Evolutionary conservation across 2,113 vertebrate species (phyloP), one percentile per base, ranked within the genome.

Genomic region (Cephalophus harveyi): DNA sequence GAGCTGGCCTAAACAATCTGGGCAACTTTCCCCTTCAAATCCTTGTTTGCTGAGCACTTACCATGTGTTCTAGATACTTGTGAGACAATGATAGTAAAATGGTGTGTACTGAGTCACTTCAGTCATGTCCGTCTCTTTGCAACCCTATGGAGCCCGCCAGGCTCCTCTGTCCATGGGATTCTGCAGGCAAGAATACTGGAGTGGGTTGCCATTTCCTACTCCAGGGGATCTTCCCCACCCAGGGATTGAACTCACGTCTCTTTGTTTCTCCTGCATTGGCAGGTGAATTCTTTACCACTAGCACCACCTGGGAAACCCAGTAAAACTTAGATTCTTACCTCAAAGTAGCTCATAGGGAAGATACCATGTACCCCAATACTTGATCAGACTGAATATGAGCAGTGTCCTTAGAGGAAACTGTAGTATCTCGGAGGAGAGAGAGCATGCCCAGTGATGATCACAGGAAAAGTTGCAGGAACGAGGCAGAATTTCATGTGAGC

Each of bases 391-490:
- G 52, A 76, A 30, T 17, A 48, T 59, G 92, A 93, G 59, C 36
- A 64, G 7, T 55, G 55, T 86, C 64, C 64, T 89, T 91, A 78
- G 67, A 93, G 89, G 76, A 86, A 91, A n/a, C 83, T 71, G 17
- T n/a, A 28, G 10, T 64, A 40, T 15, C 43, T 87, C 15, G 21
- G 43, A 60, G 67, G 59, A 40, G 33, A 76, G 59, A 71, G 60
- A 11, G 2, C 16, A 15, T 0, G 0, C 10, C 28, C 85, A 74
- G 0, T 19, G 67, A 43, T 6, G 67, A 36, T 30, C 76, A 46
- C 33, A 48, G 86, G 67, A 82, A 84, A 46, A 81, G 83, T 4
- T 50, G 10, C 48, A 7, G 64, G 50, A 74, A n/a, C 2, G 40
- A 54, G 84, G 55, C 67, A 67, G 89, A 87, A 40, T 89, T 96